Base-by-base conservation (phyloP, 2,888 invertebrate species). In the Pristionchus fissidentatus region DNA sequence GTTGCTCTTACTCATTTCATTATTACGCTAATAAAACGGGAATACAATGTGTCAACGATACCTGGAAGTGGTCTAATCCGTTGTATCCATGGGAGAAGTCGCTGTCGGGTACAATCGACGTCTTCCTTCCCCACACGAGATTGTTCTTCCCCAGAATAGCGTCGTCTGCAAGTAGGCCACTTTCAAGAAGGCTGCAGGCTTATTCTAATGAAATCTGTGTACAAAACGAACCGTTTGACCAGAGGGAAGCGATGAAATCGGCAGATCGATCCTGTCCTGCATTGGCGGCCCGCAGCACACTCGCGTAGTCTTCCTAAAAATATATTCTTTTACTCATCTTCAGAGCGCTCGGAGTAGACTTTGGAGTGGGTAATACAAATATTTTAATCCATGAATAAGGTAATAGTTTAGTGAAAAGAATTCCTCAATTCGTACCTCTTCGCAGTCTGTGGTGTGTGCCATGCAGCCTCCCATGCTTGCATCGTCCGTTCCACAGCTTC, bases 41-140 rank as follows among this genome's bases (percentile, higher is more conserved):
- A n/a, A 10, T 29, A 57, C 22, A 4, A 29, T 26, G 29, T 5
- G n/a, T 29, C 22, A 29, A n/a, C 22, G 22, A 79, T 26, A 80
- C 57, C 73, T 84, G 38, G 10, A 62, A 38, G 38, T 85, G 85
- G 19, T 26, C 75, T 7, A 83, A 70, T 35, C 66, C 77, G 3
- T 55, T 8, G 81, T 84, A 85, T n/a, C 79, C 85, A 80, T 86
- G 85, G 8, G 84, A 79, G 66, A 84, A 52, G 38, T 87, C 85
- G 1, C 86, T 85, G n/a, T 84, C 78, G 19, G 89, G 89, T 3
- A 89, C 84, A 0, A 85, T 29, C 0, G 86, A 86, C 8, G 89
- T 89, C 57, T 85, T 83, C 13, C 85, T 73, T 29, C 89, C 89
- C 87, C 87, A 87, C 19, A 84, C 88, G 66, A 85, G 70, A 57